A percentile compares a stretch with the other conserved stretches of the same genome.
These are phyloP conservation scores for Sepiola atlantica DNA, from an alignment of 2,888 invertebrate genomes.

Conservation along the genomic window DNA sequence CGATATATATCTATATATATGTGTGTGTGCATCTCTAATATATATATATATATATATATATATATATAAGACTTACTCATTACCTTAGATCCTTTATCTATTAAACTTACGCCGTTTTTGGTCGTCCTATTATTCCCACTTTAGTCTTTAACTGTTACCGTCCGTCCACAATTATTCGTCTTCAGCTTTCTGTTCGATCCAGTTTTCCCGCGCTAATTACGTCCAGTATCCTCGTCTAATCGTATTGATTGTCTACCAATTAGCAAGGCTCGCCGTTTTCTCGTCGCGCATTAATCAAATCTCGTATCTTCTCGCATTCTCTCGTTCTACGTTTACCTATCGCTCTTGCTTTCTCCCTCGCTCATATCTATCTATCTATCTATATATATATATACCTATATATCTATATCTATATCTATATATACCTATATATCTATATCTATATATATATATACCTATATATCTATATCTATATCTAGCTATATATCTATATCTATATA, in stretches of 20 bases:
- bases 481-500: too few species aligned
- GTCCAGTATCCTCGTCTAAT: background rate
- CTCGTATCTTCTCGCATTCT: background rate
- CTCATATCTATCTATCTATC: too few species aligned
- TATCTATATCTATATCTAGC: too few species aligned
- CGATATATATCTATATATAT: background rate
- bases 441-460: too few species aligned
- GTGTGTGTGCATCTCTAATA: too few species aligned
- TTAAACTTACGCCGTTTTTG: background rate
- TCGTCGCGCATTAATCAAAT: background rate
- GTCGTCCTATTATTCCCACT: background rate
- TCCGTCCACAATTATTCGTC: background rate
- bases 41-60: slow-evolving; percentile 4
- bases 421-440: too few species aligned
- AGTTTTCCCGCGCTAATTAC: slow-evolving; percentile 20
- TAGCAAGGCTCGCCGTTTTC: background rate
- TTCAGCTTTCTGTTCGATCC: background rate
- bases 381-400: too few species aligned
- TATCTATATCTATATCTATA: too few species aligned
- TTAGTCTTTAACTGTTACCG: background rate
- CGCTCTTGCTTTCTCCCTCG: background rate
- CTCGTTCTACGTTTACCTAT: background rate
- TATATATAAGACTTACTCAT: background rate
- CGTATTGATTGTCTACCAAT: slow-evolving; percentile 32
- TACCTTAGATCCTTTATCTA: background rate